A percentile compares a stretch with the other conserved stretches of the same genome.
Evolutionary conservation across 2,888 invertebrate genomes (phyloP).

Genomic region (Kryphioiulus occultus): DNA sequence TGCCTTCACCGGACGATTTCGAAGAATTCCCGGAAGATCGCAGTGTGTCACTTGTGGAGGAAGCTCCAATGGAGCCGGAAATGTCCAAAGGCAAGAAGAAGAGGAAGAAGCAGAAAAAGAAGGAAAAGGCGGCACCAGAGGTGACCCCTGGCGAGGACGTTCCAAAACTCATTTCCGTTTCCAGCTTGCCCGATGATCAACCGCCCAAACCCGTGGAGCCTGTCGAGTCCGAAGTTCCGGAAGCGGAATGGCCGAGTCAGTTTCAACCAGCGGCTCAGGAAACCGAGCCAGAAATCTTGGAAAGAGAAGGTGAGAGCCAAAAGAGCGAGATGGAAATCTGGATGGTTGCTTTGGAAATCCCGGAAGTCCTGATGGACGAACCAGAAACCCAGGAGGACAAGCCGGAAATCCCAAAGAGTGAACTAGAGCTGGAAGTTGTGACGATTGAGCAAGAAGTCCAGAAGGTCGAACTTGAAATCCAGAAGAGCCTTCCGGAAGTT

Average conservation of each 20-base stretch:
- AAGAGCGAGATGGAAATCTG: not conserved
- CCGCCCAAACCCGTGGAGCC: not conserved
- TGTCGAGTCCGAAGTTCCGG: not conserved
- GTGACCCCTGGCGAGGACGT: not conserved
- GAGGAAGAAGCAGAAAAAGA: not conserved
- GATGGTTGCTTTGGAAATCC: too few species aligned
- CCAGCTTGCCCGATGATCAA: not conserved
- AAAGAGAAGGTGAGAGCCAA: not conserved
- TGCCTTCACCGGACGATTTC: not conserved
- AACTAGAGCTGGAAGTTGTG: too few species aligned
- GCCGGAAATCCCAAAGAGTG: not conserved
- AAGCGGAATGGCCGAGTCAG: not conserved
- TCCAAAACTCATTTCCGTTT: not conserved
- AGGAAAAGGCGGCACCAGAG: not conserved
- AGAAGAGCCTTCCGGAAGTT: not conserved
- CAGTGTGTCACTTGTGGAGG: not conserved
- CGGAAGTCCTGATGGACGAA: not conserved
- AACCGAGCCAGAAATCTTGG: not conserved
- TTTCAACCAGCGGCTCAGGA: not conserved
- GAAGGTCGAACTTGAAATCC: not conserved
- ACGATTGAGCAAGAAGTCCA: not conserved
- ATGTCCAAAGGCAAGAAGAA: not conserved
- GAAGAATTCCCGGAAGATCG: constrained; percentile 18
- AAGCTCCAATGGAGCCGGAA: not conserved
- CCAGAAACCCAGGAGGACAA: not conserved